Base-by-base conservation (phyloP, 2,113 vertebrate species). In the Cyprinodon variegatus region DNA sequence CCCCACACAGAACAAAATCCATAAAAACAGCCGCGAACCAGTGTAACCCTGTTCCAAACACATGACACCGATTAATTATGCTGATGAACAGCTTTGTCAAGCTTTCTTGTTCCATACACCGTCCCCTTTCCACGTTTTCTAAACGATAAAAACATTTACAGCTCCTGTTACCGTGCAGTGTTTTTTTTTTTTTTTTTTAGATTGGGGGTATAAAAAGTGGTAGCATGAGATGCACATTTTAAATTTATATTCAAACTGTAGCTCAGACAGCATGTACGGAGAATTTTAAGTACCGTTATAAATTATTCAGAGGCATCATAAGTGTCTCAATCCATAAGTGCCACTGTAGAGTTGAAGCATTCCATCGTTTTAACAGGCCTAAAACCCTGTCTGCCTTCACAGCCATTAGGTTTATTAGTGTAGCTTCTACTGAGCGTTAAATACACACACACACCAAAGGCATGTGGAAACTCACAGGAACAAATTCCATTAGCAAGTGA, bases 321-420 rank as follows among this genome's bases (percentile, higher is more conserved):
- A 62, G 11, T n/a, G 37, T 64, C 29, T 65, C 20, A 14, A 69
- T 68, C 65, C 65, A 73, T 65, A 82, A 75, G 76, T 76, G 71
- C 59, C 45, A 20, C 65, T 12, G 72, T 67, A 65, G 82, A 60
- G 70, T n/a, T 48, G 69, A 50, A 59, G 36, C 39, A 1, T 71
- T 74, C 60, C 61, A 76, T 82, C 80, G 70, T 77, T 85, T 88
- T 87, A 87, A 90, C 80, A 83, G 81, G 75, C 70, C 82, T 70
- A 81, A 29, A 81, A 81, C n/a, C 74, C 69, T 59, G 62, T 83
- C 76, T 79, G 75, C 81, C 80, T 87, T 81, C 85, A 81, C 61
- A 79, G 75, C 87, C 87, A 93, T 92, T 91, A 91, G 81, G 68
- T 87, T 89, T 93, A 91, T 91, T 92, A 88, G 83, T 72, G 78